Base-by-base conservation (phyloP, 30 jellyfish, hydroid and myxozoan genomes). In the Clytia hemisphaerica region DNA sequence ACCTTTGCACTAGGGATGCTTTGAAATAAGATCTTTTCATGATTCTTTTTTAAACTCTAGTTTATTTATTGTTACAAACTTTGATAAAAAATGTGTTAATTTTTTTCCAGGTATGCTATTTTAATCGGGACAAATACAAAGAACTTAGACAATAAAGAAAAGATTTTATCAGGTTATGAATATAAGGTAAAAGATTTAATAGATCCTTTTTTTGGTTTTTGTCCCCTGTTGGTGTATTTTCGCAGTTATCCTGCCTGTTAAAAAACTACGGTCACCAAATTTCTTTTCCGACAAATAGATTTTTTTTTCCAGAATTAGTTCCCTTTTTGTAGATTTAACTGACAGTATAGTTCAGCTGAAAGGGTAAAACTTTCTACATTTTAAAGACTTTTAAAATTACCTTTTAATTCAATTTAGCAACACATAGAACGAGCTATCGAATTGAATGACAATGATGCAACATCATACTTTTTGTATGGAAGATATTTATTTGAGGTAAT, bases 401-500 rank as follows among this genome's bases (percentile, higher is more conserved):
- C 16, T 15, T 9, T 19, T 28, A 7, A 0, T 30, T 24, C 57
- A 31, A 40, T 49, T 6, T 61, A 89, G 98, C 80, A 82, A 50
- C 98, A 89, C 48, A 89, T 89, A 32, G 95, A 81, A 53, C 69
- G 65, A 69, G 92, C 98, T 6, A 89, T 89, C 34, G 57, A 70
- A 40, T 73, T 89, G 62, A 65, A 82, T 27, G 92, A 92, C 1
- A 72, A 71, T 27, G 94, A 89, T 71, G 94, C 93, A 21, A 55
- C 98, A 6, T 80, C 94, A 21, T 77, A 89, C 59, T 74, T 79
- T 60, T 78, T 89, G 61, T 79, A 81, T 6, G 98, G 94, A 24
- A 74, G 98, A 63, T 89, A 93, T 84, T 89, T 93, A 26, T 77
- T 47, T 67, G 98, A 89, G 95, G 98, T 83, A 58, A 33, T 67